Base-by-base conservation (phyloP, 1,140 invertebrate genomes). In the Papilio polyxenes region DNA sequence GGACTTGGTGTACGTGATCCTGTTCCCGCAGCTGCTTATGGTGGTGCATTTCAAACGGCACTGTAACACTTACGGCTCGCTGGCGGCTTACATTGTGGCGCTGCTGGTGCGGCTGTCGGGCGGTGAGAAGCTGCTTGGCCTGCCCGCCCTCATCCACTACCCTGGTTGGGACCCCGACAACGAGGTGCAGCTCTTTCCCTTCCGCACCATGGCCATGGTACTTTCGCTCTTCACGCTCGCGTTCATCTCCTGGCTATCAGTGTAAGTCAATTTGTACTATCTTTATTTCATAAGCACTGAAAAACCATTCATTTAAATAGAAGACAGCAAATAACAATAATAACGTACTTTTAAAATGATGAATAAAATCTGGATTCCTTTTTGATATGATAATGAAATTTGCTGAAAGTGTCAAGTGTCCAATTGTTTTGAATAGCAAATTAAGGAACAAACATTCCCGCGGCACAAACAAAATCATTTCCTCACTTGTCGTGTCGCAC, bases 1-100 rank as follows among this genome's bases (percentile, higher is more conserved):
- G 15, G 99, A 99, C 95, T 95, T 99, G 87, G 98, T 99, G 56
- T 99, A 99, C 95, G 98, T 99, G 79, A 99, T 99, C 89, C 96
- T 99, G 80, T 99, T 99, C 94, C 99, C 99, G 0, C 98, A 99
- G 95, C 96, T 99, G n/a, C 95, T 99, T 75, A 99, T 98, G 96
- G 99, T 99, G 84, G 98, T 99, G 7, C 98, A 99, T 95, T 98
- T 98, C 93, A 98, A 98, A 92, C 95, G 97, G 69, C 95, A 98
- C 89, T 98, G 98, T 95, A 99, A 99, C 95, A 99, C 99, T 0
- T 99, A 99, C 92, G 99, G 99, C 37, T 99, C 98, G 37, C 94
- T 99, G 44, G 95, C 97, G 2, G 98, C 98, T 0, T 99, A 99
- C 91, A 96, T 98, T 82, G 96, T 99, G 83, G 99, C 98, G 0